These are phyloP conservation scores for Pollachius pollachius DNA, from an alignment of 2,113 vertebrate genomes.

Conservation along the genomic window DNA sequence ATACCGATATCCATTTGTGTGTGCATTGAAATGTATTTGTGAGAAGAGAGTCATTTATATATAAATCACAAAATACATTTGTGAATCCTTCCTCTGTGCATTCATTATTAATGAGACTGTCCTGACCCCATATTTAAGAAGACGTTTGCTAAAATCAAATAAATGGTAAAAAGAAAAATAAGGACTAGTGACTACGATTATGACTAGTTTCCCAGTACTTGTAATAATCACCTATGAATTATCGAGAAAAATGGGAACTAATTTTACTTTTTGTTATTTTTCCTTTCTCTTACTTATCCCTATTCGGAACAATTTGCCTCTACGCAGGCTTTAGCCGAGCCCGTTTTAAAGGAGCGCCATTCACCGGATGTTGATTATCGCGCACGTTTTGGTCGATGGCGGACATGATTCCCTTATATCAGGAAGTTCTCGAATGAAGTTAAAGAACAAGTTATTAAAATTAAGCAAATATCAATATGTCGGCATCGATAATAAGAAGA, in stretches of 20 bases:
- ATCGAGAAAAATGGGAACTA: not conserved
- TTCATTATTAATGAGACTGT: too few species aligned
- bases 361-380: slow-evolving; percentile 43
- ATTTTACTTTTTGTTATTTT: not conserved
- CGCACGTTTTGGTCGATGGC: not conserved
- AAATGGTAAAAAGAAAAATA: too few species aligned
- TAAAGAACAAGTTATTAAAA: not conserved
- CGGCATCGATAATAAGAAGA: slow-evolving; percentile 57
- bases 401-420: not conserved
- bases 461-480: slow-evolving; percentile 36
- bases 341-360: not conserved
- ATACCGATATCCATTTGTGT: too few species aligned
- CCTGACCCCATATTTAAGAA: too few species aligned
- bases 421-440: not conserved
- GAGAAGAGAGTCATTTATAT: too few species aligned
- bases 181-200: too few species aligned
- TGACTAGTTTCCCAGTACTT: too few species aligned
- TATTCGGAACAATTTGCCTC: slow-evolving; percentile 8
- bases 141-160: too few species aligned
- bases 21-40: too few species aligned
- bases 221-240: too few species aligned
- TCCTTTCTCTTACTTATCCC: not conserved
- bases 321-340: not conserved
- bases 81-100: too few species aligned
- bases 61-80: too few species aligned